Percentiles rank a stretch among this genome's conserved stretches.
Evolutionary conservation across 2,797 vertebrate species (phyloP).

Genomic region (Gephyroberyx darwinii): DNA sequence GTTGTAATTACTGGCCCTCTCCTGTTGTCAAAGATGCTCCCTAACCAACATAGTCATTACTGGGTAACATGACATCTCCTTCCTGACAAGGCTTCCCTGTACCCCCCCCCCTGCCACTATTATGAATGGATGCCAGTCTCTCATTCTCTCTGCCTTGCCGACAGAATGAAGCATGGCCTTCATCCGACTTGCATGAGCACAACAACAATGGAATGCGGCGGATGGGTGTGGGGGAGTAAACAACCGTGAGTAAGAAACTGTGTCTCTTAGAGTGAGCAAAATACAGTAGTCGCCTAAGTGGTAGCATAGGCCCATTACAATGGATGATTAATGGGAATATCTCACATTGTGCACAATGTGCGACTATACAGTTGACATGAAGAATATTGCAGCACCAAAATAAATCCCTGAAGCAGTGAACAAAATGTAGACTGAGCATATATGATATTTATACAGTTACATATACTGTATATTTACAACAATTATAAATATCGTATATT

Average conservation of each 20-base stretch:
- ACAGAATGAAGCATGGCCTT: conserved; percentile 81
- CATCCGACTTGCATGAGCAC: conserved; percentile 81
- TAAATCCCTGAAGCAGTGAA: conserved; percentile 47
- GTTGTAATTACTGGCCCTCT: conserved; percentile 83
- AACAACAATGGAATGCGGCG: conserved; percentile 71
- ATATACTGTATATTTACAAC: too few relatives aligned
- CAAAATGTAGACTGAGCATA: conserved; percentile 38
- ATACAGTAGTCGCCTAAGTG: conserved; percentile 68
- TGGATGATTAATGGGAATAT: conserved; percentile 78
- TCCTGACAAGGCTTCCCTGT: conserved; percentile 71
- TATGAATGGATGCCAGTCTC: conserved; percentile 75
- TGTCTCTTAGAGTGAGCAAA: conserved; percentile 64
- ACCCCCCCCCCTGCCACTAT: conserved; percentile 49
- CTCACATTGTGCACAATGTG: conserved; percentile 36
- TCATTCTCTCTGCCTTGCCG: conserved; percentile 58
- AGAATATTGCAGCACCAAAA: conserved; percentile 44
- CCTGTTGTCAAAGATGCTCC: conserved; percentile 81
- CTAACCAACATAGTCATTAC: conserved; percentile 84
- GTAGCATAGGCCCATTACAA: conserved; percentile 73
- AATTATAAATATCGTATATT: too few relatives aligned
- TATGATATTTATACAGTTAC: too few relatives aligned
- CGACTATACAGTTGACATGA: conserved; percentile 57
- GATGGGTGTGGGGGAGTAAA: conserved; percentile 54
- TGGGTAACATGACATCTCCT: conserved; percentile 79
- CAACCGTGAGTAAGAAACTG: conserved; percentile 54